Conservation (phyloP, 2,113 vertebrate genomes). For the Mus spicilegus region DNA sequence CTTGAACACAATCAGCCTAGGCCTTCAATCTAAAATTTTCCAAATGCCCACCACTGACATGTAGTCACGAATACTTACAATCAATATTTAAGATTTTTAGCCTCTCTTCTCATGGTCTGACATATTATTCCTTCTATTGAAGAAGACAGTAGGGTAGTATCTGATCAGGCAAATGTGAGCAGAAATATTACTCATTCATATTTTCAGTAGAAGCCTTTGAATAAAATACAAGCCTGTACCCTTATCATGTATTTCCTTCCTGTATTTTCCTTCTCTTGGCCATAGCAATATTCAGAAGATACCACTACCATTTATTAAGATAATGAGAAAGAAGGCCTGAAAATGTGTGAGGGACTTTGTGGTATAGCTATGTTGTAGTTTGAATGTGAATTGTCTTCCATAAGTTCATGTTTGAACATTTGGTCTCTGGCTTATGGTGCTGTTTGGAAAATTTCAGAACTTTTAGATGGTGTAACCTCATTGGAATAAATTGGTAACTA, state of each 20-base stretch:
- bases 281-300: neutral
- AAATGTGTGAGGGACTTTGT: neutral
- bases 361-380: neutral
- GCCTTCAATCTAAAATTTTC: neutral
- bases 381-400: no score
- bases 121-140: rapidly evolving
- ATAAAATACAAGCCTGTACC: neutral
- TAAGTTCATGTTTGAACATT: neutral
- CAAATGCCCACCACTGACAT: no score
- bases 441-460: neutral
- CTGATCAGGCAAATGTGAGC: neutral
- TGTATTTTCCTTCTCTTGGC: neutral
- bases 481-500: no score
- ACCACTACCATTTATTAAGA: neutral
- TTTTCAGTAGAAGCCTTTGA: neutral
- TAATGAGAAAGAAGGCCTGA: rapidly evolving
- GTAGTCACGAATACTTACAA: neutral
- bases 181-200: neutral
- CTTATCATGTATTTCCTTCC: neutral
- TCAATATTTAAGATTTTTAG: neutral
- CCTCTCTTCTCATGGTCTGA: neutral
- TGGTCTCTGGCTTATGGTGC: neutral
- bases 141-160: neutral
- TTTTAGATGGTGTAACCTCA: neutral
- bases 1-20: neutral